Conservation (phyloP, 2,113 vertebrate species). For the Murina feae region DNA sequence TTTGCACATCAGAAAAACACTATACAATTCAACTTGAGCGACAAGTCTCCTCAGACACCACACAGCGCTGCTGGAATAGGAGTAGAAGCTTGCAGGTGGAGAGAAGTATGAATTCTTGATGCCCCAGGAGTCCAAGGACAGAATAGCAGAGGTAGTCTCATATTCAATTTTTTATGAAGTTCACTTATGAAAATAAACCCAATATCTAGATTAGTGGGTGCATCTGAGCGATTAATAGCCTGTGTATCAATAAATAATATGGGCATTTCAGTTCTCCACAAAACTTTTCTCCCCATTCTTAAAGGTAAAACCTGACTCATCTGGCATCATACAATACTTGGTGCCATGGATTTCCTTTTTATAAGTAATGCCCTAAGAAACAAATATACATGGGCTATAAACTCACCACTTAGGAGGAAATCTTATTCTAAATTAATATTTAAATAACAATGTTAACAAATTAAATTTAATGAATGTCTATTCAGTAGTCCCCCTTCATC, state of each 20-base stretch:
- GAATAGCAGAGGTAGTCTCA: constrained; percentile 31
- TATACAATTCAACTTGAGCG: neutral
- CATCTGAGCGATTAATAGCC: constrained; percentile 28
- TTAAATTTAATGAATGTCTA: neutral
- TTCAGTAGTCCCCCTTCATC: neutral
- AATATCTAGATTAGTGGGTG: constrained; percentile 32
- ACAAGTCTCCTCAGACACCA: constrained; percentile 16
- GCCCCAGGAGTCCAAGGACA: constrained; percentile 45
- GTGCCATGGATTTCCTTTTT: constrained; percentile 18
- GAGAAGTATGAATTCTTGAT: constrained; percentile 71
- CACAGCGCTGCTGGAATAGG: neutral
- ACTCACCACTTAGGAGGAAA: neutral
- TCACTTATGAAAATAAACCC: constrained; percentile 69
- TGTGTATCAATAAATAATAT: constrained; percentile 64
- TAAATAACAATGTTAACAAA: neutral
- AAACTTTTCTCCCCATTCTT: neutral
- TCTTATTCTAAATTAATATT: neutral
- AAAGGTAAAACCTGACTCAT: constrained; percentile 16
- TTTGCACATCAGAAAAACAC: constrained; percentile 53
- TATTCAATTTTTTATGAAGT: constrained; percentile 71
- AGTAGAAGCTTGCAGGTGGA: constrained; percentile 53
- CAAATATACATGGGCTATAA: neutral
- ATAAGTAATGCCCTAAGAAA: neutral
- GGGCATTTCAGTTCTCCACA: neutral
- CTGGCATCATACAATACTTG: neutral